Conservation (phyloP, 2,113 vertebrate genomes). For the Macaca fascicularis region DNA sequence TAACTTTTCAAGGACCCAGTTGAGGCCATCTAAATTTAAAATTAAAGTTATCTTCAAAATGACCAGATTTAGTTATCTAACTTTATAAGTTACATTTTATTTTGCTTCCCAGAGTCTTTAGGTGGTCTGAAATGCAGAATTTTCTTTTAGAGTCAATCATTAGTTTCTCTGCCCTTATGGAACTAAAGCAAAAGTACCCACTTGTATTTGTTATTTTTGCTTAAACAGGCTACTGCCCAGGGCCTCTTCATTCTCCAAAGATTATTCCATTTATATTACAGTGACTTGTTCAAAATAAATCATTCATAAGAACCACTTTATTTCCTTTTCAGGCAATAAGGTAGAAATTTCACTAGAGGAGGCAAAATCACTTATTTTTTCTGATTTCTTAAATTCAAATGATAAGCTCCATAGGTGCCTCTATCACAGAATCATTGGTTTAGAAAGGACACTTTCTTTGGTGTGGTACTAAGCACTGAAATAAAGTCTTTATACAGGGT, state of each 20-base stretch:
- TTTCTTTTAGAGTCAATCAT: not conserved
- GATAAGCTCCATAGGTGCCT: constrained; percentile 52
- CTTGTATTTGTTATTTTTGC: not conserved
- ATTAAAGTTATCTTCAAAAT: not conserved
- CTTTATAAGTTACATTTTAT: not conserved
- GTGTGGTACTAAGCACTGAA: constrained; percentile 19
- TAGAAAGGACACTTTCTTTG: constrained; percentile 54
- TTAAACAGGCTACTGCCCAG: constrained; percentile 40
- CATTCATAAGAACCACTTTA: constrained; percentile 69
- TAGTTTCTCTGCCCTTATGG: not conserved
- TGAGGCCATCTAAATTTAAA: not conserved
- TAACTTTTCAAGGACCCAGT: not conserved
- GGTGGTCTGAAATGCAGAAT: not conserved
- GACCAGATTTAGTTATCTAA: not conserved
- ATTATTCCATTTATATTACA: constrained; percentile 61
- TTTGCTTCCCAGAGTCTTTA: not conserved
- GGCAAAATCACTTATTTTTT: constrained; percentile 31
- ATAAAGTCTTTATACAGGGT: constrained; percentile 54
- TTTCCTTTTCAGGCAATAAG: constrained; percentile 71
- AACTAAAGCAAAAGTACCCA: not conserved
- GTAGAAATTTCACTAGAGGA: constrained; percentile 63
- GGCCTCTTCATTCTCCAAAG: constrained; percentile 67
- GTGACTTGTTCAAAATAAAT: constrained; percentile 75
- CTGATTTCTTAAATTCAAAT: constrained; percentile 61
- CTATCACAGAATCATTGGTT: constrained; percentile 17